A percentile compares a stretch with the other conserved stretches of the same genome.
These are phyloP conservation scores for Pollicipes pollicipes DNA, from an alignment of 1,140 invertebrate species.

Conservation along the genomic window DNA sequence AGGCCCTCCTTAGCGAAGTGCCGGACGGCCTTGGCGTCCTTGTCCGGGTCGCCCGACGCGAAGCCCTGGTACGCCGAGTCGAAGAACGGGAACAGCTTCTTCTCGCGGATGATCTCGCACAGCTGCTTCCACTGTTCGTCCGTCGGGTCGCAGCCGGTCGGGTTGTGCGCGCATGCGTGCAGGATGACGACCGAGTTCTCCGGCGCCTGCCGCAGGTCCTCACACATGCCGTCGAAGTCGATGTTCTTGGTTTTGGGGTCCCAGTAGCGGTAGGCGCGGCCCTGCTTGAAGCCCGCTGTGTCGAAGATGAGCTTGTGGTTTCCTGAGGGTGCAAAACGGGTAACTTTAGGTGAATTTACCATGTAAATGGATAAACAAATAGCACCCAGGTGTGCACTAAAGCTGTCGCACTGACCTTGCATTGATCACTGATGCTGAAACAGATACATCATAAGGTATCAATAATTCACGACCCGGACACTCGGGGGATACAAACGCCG, in stretches of 20 bases:
- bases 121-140: slow-evolving; percentile 67
- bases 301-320: slow-evolving; percentile 81
- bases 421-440: no score
- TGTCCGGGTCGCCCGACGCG: slow-evolving; percentile 79
- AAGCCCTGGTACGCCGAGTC: slow-evolving; percentile 98
- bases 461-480: no score
- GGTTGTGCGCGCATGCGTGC: slow-evolving; percentile 95
- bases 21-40: slow-evolving; percentile 76
- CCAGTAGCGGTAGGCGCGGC: slow-evolving; percentile 87
- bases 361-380: slow-evolving; percentile 12
- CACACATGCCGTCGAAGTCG: slow-evolving; percentile 64
- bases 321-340: slow-evolving; percentile 34
- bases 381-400: no score
- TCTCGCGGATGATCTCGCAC: slow-evolving; percentile 54
- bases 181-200: slow-evolving; percentile 77
- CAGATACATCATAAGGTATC: no score
- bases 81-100: slow-evolving; percentile 74
- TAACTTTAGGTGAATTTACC: no score
- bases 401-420: background rate
- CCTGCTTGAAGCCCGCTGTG: slow-evolving; percentile 64
- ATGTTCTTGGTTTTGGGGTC: slow-evolving; percentile 50
- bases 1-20: slow-evolving; percentile 67
- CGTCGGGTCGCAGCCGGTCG: slow-evolving; percentile 80
- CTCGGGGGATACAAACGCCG: no score
- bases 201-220: slow-evolving; percentile 64